phyloP scores from a whole-genome alignment of 2,888 invertebrate species.

The Pollenia griseotomentosa region DNA sequence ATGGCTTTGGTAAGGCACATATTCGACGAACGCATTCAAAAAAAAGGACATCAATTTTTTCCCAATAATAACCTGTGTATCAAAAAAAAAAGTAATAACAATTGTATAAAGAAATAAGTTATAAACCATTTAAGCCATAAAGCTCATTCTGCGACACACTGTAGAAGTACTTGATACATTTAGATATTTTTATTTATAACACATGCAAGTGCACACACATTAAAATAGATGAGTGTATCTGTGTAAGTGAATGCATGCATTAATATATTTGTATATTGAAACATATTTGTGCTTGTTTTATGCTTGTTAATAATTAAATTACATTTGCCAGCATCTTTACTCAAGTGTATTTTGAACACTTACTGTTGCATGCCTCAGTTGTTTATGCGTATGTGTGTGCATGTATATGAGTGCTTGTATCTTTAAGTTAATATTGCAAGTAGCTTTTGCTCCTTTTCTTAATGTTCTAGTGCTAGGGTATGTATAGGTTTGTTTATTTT shows the following conservation, averaged over 20 bases:
- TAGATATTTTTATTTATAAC: conserved; percentile 36
- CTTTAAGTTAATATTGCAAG: conserved; percentile 1
- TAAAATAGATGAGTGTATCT: not conserved
- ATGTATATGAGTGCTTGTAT: not conserved
- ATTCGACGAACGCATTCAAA: too few species aligned
- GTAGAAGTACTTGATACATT: conserved; percentile 6
- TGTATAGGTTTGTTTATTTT: conserved; percentile 6
- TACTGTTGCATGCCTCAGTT: conserved; percentile 67
- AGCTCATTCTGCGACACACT: too few species aligned
- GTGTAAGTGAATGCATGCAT: not conserved
- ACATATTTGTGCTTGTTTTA: conserved; percentile 60
- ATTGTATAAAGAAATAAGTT: too few species aligned
- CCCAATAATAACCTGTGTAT: too few species aligned
- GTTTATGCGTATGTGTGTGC: conserved; percentile 23
- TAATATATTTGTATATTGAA: not conserved
- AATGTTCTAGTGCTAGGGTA: not conserved
- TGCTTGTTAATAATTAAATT: conserved; percentile 73
- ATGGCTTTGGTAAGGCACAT: too few species aligned
- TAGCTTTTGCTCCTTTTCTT: conserved; percentile 3
- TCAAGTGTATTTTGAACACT: conserved; percentile 61
- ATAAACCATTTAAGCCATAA: too few species aligned
- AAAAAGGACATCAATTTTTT: too few species aligned
- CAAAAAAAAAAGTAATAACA: too few species aligned
- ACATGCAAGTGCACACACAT: not conserved
- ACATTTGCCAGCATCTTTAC: conserved; percentile 68